Evolutionary conservation across 2,797 vertebrate species (phyloP).

Genomic region (Peromyscus aztecus): DNA sequence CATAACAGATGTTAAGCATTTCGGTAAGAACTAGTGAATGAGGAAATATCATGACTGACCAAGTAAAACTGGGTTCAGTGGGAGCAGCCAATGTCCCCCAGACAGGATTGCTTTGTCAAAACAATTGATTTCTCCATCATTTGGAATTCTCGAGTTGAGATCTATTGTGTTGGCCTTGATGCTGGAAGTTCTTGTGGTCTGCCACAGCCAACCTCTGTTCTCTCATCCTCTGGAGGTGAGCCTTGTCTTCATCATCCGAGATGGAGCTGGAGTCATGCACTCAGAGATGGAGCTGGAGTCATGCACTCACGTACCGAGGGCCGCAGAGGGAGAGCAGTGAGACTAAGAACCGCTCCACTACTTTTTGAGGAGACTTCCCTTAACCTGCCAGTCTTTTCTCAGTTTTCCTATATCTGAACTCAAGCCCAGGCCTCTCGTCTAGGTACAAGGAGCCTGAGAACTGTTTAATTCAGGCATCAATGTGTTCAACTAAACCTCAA

Average conservation of each 20-base stretch:
- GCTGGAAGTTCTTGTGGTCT: not conserved
- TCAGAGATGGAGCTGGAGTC: not conserved
- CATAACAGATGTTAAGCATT: not conserved
- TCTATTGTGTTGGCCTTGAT: not conserved
- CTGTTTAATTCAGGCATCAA: not conserved
- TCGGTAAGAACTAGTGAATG: not conserved
- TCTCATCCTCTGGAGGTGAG: not conserved
- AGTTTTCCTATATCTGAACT: not conserved
- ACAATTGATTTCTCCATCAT: not conserved
- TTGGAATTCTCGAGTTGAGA: not conserved
- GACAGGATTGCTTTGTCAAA: not conserved
- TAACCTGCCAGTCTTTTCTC: not conserved
- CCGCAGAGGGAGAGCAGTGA: not conserved
- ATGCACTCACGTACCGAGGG: not conserved
- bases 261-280: not conserved
- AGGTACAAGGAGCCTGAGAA: not conserved
- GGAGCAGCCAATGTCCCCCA: not conserved
- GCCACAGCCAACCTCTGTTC: not conserved
- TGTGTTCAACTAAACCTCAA: not conserved
- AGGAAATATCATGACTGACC: not conserved
- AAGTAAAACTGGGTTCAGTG: not conserved
- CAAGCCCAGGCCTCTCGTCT: not conserved
- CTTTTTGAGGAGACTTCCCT: slow-evolving; percentile 17
- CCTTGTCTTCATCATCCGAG: not conserved
- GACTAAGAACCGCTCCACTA: not conserved